Conservation (phyloP, 1,140 invertebrate species). For the Platyscapa corneri region DNA sequence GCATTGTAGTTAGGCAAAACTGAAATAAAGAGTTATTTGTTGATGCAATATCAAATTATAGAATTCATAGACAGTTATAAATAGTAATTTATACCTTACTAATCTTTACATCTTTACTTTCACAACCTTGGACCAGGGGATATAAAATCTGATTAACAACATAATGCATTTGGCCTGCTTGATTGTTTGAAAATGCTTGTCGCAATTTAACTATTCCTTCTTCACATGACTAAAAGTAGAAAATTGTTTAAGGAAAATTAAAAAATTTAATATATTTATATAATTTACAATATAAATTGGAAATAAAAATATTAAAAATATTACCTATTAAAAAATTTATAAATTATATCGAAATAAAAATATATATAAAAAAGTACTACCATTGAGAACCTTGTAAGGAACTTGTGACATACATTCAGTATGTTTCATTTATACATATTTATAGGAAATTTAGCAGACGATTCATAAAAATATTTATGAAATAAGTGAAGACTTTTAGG, state of each 20-base stretch:
- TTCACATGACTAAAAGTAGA: conserved; percentile 87
- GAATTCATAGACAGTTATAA: conserved; percentile 36
- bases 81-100: conserved; percentile 81
- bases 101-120: conserved; percentile 97
- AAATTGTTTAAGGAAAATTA: not conserved
- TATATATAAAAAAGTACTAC: no score
- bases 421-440: no score
- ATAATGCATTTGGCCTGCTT: conserved; percentile 87
- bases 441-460: no score
- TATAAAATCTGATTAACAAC: conserved; percentile 95
- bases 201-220: conserved; percentile 93
- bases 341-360: no score
- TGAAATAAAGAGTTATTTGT: conserved; percentile 68
- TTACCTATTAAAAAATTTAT: not conserved
- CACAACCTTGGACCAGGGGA: conserved; percentile 98
- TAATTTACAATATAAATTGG: not conserved
- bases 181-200: conserved; percentile 83
- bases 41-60: conserved; percentile 38
- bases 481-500: no score
- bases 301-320: not conserved
- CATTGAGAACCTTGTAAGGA: no score
- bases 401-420: no score
- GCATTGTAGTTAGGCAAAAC: conserved; percentile 94
- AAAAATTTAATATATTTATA: not conserved
- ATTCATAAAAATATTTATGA: no score